These are phyloP conservation scores for Chiloscyllium punctatum DNA, from an alignment of 2,797 vertebrate genomes.

Conservation along the genomic window DNA sequence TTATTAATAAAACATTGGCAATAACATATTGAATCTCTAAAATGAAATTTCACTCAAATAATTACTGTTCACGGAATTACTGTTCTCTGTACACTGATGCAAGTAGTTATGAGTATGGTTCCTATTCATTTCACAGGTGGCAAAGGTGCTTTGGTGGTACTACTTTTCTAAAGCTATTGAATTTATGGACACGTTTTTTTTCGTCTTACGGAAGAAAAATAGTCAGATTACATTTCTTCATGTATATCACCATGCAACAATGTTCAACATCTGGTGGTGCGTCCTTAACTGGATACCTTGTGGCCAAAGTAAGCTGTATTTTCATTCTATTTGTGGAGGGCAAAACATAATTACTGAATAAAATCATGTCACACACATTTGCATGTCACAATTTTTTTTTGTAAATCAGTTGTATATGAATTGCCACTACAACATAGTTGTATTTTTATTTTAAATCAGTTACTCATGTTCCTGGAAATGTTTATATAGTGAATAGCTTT, in stretches of 20 bases:
- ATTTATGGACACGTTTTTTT: slow-evolving; percentile 79
- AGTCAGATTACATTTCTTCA: slow-evolving; percentile 79
- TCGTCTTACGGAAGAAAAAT: slow-evolving; percentile 76
- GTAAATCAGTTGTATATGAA: background rate
- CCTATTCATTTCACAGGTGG: slow-evolving; percentile 58
- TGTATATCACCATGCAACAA: slow-evolving; percentile 77
- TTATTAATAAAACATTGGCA: background rate
- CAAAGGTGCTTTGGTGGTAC: slow-evolving; percentile 81
- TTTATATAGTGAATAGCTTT: background rate
- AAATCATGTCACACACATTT: background rate
- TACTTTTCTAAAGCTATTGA: slow-evolving; percentile 81
- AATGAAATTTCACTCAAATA: background rate
- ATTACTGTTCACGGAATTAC: background rate
- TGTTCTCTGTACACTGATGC: background rate
- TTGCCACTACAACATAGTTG: background rate
- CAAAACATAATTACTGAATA: background rate
- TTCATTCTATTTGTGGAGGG: background rate
- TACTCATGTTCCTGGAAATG: background rate
- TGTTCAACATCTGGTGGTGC: slow-evolving; percentile 89
- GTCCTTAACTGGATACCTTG: slow-evolving; percentile 84
- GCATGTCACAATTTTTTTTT: background rate
- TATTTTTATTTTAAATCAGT: background rate
- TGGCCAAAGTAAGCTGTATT: slow-evolving; percentile 72
- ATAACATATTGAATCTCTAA: background rate
- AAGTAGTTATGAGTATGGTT: background rate